Evolutionary conservation across 2,797 vertebrate species (phyloP).

Genomic region (Danio tinwini): DNA sequence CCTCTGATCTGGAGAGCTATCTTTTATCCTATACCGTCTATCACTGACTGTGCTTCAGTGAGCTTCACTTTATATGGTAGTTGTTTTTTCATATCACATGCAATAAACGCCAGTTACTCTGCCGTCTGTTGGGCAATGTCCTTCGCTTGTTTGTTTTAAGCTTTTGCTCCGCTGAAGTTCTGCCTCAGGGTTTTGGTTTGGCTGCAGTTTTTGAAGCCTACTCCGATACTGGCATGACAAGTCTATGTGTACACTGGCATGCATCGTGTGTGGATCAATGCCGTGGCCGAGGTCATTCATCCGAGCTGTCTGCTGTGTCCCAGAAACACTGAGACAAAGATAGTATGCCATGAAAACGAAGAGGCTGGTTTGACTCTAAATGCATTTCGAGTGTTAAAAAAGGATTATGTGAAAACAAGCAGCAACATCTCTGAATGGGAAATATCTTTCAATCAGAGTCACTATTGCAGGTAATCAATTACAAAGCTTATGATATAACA

Average conservation of each 20-base stretch:
- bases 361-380: constrained; percentile 19
- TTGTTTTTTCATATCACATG: constrained; percentile 28
- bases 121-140: neutral
- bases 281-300: constrained; percentile 54
- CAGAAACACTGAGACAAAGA: constrained; percentile 35
- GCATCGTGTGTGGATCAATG: constrained; percentile 35
- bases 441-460: constrained; percentile 26
- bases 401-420: constrained; percentile 43
- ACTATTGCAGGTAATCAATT: constrained; percentile 39
- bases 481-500: constrained; percentile 31
- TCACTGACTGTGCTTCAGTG: neutral
- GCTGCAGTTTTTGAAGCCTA: constrained; percentile 30
- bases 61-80: neutral
- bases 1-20: neutral
- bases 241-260: constrained; percentile 43
- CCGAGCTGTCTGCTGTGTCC: constrained; percentile 46
- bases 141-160: constrained; percentile 8
- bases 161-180: constrained; percentile 21
- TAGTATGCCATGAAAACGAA: constrained; percentile 10
- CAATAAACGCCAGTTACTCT: constrained; percentile 32
- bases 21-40: neutral
- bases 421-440: constrained; percentile 24
- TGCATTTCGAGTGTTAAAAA: constrained; percentile 36
- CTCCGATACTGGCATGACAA: constrained; percentile 3
- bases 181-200: constrained; percentile 42